Evolutionary conservation across 2,888 invertebrate genomes (phyloP), one percentile per base, ranked within the genome.

Genomic region (Bruchidius siliquastri): DNA sequence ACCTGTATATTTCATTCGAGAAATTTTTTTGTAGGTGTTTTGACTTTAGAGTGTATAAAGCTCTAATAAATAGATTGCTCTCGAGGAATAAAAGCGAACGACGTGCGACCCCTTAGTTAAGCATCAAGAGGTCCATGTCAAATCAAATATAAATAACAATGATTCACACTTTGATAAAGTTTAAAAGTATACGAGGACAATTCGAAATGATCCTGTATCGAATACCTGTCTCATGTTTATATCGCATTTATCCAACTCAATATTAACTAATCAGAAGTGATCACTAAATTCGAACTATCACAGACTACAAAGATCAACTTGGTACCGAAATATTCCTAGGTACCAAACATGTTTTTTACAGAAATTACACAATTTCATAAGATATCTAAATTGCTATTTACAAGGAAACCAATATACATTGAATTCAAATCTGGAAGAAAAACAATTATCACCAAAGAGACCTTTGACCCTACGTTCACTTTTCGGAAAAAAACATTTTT

Each of bases 261-360:
- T 13, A n/a, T 1, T 1, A 49, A 49, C 49, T 13, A 49, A 18
- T 49, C 8, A 49, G 8, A 49, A 49, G 3, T 13, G 49, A 49
- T 49, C 68, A 68, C 68, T 68, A 68, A 68, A 73, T 72, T 76
- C 74, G 72, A 76, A 76, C 76, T 77, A 77, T 77, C 77, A 77
- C 77, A 77, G 76, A 75, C 74, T 74, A 74, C 76, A 75, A 77
- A 76, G 72, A 30, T 70, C 30, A 30, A 70, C 21, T 22, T 22
- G 26, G 30, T 20, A 30, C 30, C 22, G 10, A 22, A 70, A 70
- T 30, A 70, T 22, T 30, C 22, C 22, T 30, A 70, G 26, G 20
- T 70, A 49, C 49, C 49, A 49, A 13, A 18, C 8, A 13, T 49
- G 18, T 18, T 49, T 49, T 49, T 49, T 49, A 8, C 49, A 18